Evolutionary conservation across 2,797 vertebrate genomes (phyloP).

Genomic region (Hoplostethus mediterraneus): DNA sequence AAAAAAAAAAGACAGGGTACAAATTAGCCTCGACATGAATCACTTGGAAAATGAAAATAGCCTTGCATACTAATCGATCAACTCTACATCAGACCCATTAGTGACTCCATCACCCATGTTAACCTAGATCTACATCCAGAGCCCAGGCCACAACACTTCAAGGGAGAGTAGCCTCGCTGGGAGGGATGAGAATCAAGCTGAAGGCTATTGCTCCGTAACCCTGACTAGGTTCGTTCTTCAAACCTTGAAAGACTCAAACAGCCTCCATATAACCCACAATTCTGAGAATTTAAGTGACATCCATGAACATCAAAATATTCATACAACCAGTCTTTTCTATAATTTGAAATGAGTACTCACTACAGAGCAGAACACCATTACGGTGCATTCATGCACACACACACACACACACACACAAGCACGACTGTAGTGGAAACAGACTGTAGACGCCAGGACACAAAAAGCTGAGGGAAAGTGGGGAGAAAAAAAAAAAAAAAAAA

Average conservation of each 20-base stretch:
- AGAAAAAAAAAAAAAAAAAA: slow-evolving; percentile 13
- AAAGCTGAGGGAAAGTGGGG: slow-evolving; percentile 63
- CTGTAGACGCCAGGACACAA: slow-evolving; percentile 58
- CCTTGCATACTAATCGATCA: slow-evolving; percentile 39
- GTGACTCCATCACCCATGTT: slow-evolving; percentile 34
- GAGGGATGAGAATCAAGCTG: background rate
- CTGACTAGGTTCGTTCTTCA: background rate
- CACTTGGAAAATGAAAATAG: slow-evolving; percentile 31
- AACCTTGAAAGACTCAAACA: slow-evolving; percentile 1
- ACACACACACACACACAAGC: slow-evolving; percentile 38
- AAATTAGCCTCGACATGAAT: slow-evolving; percentile 40
- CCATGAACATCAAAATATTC: slow-evolving; percentile 1
- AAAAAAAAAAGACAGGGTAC: background rate
- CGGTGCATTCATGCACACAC: slow-evolving; percentile 43
- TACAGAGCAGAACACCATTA: slow-evolving; percentile 48
- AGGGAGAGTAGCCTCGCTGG: too few species aligned
- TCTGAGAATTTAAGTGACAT: slow-evolving; percentile 29
- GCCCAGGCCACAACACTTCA: background rate
- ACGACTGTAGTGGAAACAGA: slow-evolving; percentile 37
- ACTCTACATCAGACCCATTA: slow-evolving; percentile 3
- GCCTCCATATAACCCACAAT: background rate
- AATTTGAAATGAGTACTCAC: slow-evolving; percentile 30
- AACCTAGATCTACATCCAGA: slow-evolving; percentile 28
- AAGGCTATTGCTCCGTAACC: background rate
- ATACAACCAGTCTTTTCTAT: slow-evolving; percentile 20